phyloP scores from a whole-genome alignment of 2,113 vertebrate genomes.

The Carettochelys insculpta region DNA sequence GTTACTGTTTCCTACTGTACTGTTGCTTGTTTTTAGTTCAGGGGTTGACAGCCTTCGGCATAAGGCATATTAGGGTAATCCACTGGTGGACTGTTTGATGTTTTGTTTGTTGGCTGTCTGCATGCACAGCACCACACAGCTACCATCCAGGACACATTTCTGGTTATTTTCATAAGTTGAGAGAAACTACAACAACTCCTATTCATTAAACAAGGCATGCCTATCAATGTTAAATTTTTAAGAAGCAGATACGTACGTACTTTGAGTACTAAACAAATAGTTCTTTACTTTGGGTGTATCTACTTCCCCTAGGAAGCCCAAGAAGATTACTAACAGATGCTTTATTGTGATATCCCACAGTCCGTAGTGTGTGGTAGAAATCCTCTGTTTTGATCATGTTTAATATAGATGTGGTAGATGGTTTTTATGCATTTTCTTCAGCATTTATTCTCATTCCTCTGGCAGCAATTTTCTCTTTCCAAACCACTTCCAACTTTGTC shows the following conservation, averaged over 20 bases:
- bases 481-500: accelerated
- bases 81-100: too few relatives aligned
- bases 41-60: too few relatives aligned
- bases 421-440: too few relatives aligned
- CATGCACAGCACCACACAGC: too few relatives aligned
- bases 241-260: not conserved
- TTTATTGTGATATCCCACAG: not conserved
- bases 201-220: not conserved
- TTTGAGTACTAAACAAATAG: not conserved
- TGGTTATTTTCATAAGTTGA: not conserved
- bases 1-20: not conserved
- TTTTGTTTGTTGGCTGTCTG: too few relatives aligned
- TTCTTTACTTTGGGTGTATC: not conserved
- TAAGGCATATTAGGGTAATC: too few relatives aligned
- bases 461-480: not conserved
- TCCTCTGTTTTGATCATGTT: not conserved
- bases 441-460: not conserved
- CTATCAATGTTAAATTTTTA: not conserved
- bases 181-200: not conserved
- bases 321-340: not conserved
- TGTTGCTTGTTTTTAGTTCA: too few relatives aligned
- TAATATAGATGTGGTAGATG: too few relatives aligned
- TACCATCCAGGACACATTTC: not conserved
- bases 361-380: not conserved
- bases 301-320: not conserved